Percentiles rank a stretch among this genome's conserved stretches.
These are phyloP conservation scores for Perizoma flavofasciatum DNA, from an alignment of 2,888 invertebrate genomes.

Conservation along the genomic window DNA sequence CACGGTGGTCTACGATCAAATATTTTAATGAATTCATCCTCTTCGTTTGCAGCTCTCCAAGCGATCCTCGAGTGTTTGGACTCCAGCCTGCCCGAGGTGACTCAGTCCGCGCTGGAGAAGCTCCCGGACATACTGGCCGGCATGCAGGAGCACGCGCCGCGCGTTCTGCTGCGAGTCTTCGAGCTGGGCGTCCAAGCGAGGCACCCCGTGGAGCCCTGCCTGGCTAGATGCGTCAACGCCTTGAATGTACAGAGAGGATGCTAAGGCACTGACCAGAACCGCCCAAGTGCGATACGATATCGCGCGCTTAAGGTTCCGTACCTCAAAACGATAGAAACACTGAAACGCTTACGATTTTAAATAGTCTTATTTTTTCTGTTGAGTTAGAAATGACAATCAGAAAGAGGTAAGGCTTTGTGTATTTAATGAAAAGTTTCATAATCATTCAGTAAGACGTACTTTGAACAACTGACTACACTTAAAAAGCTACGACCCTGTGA, in stretches of 20 bases:
- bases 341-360: too few species aligned
- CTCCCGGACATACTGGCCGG: slow-evolving; percentile 93
- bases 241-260: slow-evolving; percentile 93
- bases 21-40: too few species aligned
- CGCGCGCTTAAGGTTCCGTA: too few species aligned
- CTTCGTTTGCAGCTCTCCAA: slow-evolving; percentile 84
- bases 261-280: slow-evolving; percentile 55
- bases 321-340: too few species aligned
- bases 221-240: slow-evolving; percentile 91
- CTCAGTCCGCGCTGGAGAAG: slow-evolving; percentile 90
- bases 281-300: background rate
- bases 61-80: slow-evolving; percentile 92
- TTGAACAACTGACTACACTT: too few species aligned
- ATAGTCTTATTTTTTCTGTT: too few species aligned
- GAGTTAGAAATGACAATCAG: too few species aligned
- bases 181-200: slow-evolving; percentile 91
- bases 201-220: slow-evolving; percentile 89
- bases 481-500: too few species aligned
- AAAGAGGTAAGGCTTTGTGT: too few species aligned
- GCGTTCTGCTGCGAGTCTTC: slow-evolving; percentile 91
- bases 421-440: too few species aligned
- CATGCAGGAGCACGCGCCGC: slow-evolving; percentile 92
- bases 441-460: too few species aligned
- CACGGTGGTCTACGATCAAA: too few species aligned
- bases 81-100: slow-evolving; percentile 90